Evolutionary conservation across 1,140 invertebrate species (phyloP), one percentile per base, ranked within the genome.

Genomic region (Diabrotica virgifera): DNA sequence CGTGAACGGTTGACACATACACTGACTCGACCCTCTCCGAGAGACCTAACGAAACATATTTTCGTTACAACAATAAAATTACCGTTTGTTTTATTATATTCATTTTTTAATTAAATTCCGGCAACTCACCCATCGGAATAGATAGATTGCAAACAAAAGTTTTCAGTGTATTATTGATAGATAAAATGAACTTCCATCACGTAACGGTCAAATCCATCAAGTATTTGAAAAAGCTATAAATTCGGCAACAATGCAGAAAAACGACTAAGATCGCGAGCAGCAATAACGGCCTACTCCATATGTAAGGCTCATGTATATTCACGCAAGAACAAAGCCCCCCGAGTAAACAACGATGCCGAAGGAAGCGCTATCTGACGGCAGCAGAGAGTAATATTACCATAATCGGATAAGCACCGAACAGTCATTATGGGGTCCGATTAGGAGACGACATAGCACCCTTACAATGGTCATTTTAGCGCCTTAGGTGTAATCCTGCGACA

Each of bases 261-360:
- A 67, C 60, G 65, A 69, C 71, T 71, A 69, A 66, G 64, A 57
- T 58, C 53, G 13, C 36, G 37, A 62, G 64, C 67, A 70, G 69
- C 73, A 76, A 76, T 76, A 76, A 76, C 75, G 74, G 70, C 74
- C 74, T 76, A 69, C 66, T 76, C 76, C 76, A 78, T 78, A 78
- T 78, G 75, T 78, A 78, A 77, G 71, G 75, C 75, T 78, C 76
- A 77, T 78, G 76, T 78, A 76, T 78, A 78, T 78, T 78, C 76
- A 78, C 71, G 65, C 67, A 60, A 52, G 67, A 74, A 72, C 72
- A 75, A 78, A 77, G 72, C 73, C 65, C 65, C 70, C 13, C 67
- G 66, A 73, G 76, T 77, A 77, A 77, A 77, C 75, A 77, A 76
- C 66, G 52, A 62, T 63, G 54, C 59, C 55, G 60, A 61, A 58